Base-by-base conservation (phyloP, 2,113 vertebrate species). In the Ancistrus triradiatus region DNA sequence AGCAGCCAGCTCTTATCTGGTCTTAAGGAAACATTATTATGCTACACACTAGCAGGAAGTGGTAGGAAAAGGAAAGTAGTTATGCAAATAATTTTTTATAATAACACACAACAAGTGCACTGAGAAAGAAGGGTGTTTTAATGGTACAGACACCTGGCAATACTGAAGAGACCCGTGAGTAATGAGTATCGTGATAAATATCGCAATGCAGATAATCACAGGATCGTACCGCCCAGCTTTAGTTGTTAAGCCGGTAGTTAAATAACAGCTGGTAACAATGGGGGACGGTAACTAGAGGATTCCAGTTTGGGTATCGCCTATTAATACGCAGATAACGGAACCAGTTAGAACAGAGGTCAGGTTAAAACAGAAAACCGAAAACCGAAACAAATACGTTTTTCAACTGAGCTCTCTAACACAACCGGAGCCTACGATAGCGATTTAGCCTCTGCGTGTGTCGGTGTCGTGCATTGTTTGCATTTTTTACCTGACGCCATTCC, bases 401-500 rank as follows among this genome's bases (percentile, higher is more conserved):
- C n/a, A n/a, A n/a, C n/a, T n/a, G n/a, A n/a, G n/a, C n/a, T n/a
- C n/a, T n/a, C n/a, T n/a, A n/a, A n/a, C n/a, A n/a, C n/a, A n/a
- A n/a, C n/a, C n/a, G n/a, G 6, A 14, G 15, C 14, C 9, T 15
- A 1, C 13, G 38, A 13, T n/a, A 2, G n/a, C 38, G n/a, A n/a
- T n/a, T n/a, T n/a, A n/a, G n/a, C n/a, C n/a, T n/a, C n/a, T n/a
- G n/a, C n/a, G n/a, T n/a, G n/a, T n/a, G n/a, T n/a, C n/a, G n/a
- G 27, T 7, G 3, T 31, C 19, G 3, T 6, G 3, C 50, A 27
- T 0, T 50, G 22, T 46, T 15, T 18, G 48, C 46, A 24, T 24
- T 27, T 52, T 7, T 74, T 82, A 90, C 88, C 85, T 87, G 5
- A 84, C 67, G 51, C 46, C 77, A 72, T 50, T 86, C 35, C 60